These are phyloP conservation scores for Ictidomys tridecemlineatus DNA, from an alignment of 2,113 vertebrate species.

Conservation along the genomic window DNA sequence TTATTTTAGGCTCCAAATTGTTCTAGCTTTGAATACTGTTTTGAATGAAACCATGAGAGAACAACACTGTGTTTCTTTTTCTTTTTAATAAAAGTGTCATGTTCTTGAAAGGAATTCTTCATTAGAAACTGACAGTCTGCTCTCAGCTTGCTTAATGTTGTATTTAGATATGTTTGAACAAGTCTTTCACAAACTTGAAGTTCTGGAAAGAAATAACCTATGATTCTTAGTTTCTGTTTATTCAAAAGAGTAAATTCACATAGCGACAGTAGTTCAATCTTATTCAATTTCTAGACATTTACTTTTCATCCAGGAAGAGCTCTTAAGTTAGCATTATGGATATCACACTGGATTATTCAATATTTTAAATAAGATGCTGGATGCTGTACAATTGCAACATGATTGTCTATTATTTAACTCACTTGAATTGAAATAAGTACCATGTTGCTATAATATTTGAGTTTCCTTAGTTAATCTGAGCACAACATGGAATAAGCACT, in stretches of 20 bases:
- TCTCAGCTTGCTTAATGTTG: neutral
- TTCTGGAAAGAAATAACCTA: neutral
- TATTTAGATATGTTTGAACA: slow-evolving; percentile 8
- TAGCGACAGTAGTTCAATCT: neutral
- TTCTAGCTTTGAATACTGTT: neutral
- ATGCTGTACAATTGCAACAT: neutral
- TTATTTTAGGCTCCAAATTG: neutral
- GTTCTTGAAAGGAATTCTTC: slow-evolving; percentile 11
- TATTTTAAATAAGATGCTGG: neutral
- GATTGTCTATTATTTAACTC: neutral
- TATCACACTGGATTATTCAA: neutral
- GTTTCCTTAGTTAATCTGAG: neutral
- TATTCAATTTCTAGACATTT: neutral
- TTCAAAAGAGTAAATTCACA: neutral
- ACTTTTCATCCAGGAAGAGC: neutral
- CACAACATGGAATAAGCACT: neutral
- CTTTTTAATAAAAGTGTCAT: slow-evolving; percentile 22
- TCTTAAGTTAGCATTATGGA: neutral
- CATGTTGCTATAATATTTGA: neutral
- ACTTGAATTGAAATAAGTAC: neutral
- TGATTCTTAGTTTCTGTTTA: slow-evolving; percentile 16
- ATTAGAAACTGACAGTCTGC: neutral
- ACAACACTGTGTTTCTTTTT: neutral
- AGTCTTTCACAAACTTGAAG: slow-evolving; percentile 51
- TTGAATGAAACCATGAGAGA: neutral